Evolutionary conservation across 2,113 vertebrate species (phyloP), one percentile per base, ranked within the genome.

Genomic region (Atrichornis clamosus): DNA sequence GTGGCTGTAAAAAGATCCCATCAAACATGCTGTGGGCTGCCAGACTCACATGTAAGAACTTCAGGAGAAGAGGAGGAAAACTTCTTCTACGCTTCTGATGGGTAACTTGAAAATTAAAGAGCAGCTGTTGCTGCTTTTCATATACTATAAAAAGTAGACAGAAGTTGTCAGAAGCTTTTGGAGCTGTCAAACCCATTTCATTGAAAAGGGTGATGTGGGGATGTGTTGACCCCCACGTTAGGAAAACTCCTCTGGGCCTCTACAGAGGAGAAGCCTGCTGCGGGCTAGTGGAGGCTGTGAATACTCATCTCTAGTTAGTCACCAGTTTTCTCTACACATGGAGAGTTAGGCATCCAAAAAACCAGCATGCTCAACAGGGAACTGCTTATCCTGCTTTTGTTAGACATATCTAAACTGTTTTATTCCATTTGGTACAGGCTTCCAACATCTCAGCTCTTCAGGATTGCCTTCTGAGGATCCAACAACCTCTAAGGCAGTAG

Each of bases 321-420:
- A 42, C 5, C 23, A 22, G 3, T 33, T 58, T 53, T 94, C 19
- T 7, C 28, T 16, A 44, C 0, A 8, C 14, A 35, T 19, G 37
- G n/a, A n/a, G 13, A 67, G 7, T 18, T 2, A 10, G 7, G 12
- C 32, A 59, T 33, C 52, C 42, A 26, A 44, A 42, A 24, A 86
- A 15, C 23, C 13, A 42, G 11, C 6, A 14, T 44, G 13, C 14
- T 72, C 24, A 63, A 63, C 3, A 3, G 24, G 11, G 13, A 81
- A 27, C 56, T 68, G 9, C 26, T 41, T 44, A 24, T 63, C 14
- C 39, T 0, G 0, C 32, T 62, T 67, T 52, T 0, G 0, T 70
- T 62, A 50, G 24, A 18, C 52, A 56, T 17, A 24, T 28, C 15
- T 62, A 30, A 20, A 32, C 22, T 53, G 21, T n/a, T 55, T 37